Evolutionary conservation across 2,113 vertebrate genomes (phyloP), one percentile per base, ranked within the genome.

Genomic region (Stegostoma tigrinum): DNA sequence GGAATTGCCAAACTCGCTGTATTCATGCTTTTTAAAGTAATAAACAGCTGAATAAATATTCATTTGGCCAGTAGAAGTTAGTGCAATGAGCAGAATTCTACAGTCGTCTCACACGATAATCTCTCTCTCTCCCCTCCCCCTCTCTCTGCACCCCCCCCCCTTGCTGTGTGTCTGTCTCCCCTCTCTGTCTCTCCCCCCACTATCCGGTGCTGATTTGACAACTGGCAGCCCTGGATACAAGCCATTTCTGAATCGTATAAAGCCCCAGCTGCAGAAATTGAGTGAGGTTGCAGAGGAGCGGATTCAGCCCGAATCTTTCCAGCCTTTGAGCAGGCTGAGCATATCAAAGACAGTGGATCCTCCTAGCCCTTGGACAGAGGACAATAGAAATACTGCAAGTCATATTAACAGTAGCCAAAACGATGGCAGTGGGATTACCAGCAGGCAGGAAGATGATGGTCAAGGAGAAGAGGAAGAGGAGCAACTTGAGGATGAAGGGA

Each of bases 161-260:
- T n/a, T n/a, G n/a, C n/a, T n/a, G n/a, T n/a, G n/a, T n/a, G n/a
- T 38, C 21, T 48, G 2, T 48, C 48, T 48, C 48, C n/a, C n/a
- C n/a, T n/a, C 15, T 55, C 27, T n/a, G 30, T 34, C n/a, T n/a
- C 78, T 2, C 5, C 52, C 19, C 1, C 61, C n/a, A 2, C 78
- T 12, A n/a, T 30, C 27, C 42, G 10, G 19, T 94, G 93, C 67
- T 72, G 45, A 95, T 34, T 75, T 48, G 38, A 72, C 48, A 48
- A 34, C 45, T 30, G 27, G 45, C 97, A 99, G 99, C 97, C 98
- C 98, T 96, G 99, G 99, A 96, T 99, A 99, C 97, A 99, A 99
- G 98, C 98, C 99, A 96, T 99, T 99, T 97, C 97, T 99, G 96
- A 98, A 97, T 96, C 97, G 99, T 97, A 98, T 99, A 97, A 98